Evolutionary conservation across 2,797 vertebrate genomes (phyloP), one percentile per base, ranked within the genome.

Genomic region (Scolopax bukidnonensis): DNA sequence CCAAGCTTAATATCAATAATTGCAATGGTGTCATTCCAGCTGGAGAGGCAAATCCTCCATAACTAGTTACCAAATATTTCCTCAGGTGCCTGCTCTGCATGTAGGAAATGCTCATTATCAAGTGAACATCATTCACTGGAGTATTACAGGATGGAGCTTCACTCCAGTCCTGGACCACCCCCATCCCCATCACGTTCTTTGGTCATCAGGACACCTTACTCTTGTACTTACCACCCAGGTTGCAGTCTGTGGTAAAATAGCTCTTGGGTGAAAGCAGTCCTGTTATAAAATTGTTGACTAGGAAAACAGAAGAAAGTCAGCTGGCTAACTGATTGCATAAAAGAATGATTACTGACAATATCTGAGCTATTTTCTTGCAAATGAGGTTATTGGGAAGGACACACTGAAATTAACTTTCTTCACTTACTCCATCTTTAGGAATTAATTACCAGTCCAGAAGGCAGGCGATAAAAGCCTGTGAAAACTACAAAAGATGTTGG

Each of bases 331-430:
- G 89, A 78, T 54, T 70, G 80, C 18, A 1, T 80, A 77, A 91
- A 94, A 64, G 68, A 64, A 78, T 68, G 75, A 95, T 91, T 85
- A 95, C 94, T 85, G 65, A 54, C 81, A 91, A 43, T 83, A 92
- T 87, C 6, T 87, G 82, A 95, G 78, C 89, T 83, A 80, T 96
- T 91, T 96, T 91, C 4, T 79, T 91, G 53, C 71, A 95, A 83
- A 91, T 92, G 61, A 93, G 90, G 92, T 96, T 94, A 96, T 59
- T 93, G 75, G 69, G 89, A 95, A 96, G 93, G 96, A 85, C 95
- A 95, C 41, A 48, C 1, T 12, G 50, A 93, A 96, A 95, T 91
- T 84, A 94, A 92, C 89, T 93, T 92, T 80, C 90, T 84, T 89
- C 64, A 64, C 75, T 89, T 45, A 77, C 27, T 93, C 28, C 38